A percentile compares a stretch with the other conserved stretches of the same genome.
These are phyloP conservation scores for Pelodiscus sinensis DNA, from an alignment of 2,113 vertebrate genomes.

Conservation along the genomic window DNA sequence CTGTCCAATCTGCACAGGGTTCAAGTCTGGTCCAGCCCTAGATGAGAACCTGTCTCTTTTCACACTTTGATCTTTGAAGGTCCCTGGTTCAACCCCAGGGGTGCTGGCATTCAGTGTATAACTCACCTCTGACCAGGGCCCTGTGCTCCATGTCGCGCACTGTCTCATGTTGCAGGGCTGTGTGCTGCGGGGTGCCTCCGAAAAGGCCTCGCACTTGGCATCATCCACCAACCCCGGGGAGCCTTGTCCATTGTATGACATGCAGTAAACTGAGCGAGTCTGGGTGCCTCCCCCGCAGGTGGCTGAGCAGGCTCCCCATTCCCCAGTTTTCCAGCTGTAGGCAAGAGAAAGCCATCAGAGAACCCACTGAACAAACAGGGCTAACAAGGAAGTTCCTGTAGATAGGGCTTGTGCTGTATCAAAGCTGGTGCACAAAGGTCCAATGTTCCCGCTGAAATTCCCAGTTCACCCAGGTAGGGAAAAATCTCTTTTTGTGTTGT, in stretches of 20 bases:
- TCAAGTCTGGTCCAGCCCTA: background rate
- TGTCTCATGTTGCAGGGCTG: conserved; percentile 87
- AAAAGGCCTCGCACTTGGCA: conserved; percentile 79
- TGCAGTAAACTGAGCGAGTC: conserved; percentile 88
- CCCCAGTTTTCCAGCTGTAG: conserved; percentile 88
- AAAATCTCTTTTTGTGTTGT: background rate
- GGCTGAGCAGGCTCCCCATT: conserved; percentile 89
- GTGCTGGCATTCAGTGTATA: background rate
- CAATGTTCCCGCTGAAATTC: fast-evolving
- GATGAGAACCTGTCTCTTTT: background rate
- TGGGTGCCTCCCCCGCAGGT: conserved; percentile 90
- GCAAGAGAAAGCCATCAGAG: conserved; percentile 6
- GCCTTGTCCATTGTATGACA: conserved; percentile 77
- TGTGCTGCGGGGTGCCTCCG: conserved; percentile 79
- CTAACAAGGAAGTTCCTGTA: background rate
- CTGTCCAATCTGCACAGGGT: fast-evolving
- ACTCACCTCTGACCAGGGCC: conserved; percentile 87
- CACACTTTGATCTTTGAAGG: background rate
- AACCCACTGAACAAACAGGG: background rate
- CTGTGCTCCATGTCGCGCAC: conserved; percentile 81
- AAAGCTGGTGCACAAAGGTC: background rate
- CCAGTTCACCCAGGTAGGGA: background rate
- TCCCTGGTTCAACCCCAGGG: fast-evolving
- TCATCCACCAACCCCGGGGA: conserved; percentile 81
- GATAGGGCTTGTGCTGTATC: background rate